phyloP scores from a whole-genome alignment of 1,140 invertebrate genomes.

The Drosophila rhopaloa region DNA sequence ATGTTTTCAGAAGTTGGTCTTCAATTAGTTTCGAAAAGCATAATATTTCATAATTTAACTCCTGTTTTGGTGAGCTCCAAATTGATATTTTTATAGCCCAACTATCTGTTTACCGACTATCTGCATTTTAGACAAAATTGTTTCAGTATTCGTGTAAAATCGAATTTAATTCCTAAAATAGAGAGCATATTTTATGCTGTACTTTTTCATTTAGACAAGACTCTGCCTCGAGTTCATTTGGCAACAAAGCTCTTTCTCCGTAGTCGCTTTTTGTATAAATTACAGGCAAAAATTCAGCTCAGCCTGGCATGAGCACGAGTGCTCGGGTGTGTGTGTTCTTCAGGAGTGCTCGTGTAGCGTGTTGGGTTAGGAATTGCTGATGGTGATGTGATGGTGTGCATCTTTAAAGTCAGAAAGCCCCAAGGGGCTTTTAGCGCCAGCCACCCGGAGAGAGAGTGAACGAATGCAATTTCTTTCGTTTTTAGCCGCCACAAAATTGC shows the following conservation, averaged over 20 bases:
- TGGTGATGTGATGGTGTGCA: constrained; percentile 33
- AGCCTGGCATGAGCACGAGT: constrained; percentile 8
- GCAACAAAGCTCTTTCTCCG: constrained; percentile 41
- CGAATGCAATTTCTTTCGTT: constrained; percentile 41
- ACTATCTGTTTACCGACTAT: too few species aligned
- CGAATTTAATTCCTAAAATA: too few species aligned
- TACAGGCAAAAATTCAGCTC: constrained; percentile 48
- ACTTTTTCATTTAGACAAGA: background rate
- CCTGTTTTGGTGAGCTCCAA: too few species aligned
- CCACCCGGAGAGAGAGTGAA: constrained; percentile 1
- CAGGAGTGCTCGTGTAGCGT: constrained; percentile 32
- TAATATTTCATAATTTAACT: too few species aligned
- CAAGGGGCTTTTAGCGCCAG: constrained; percentile 40
- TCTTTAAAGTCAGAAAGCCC: constrained; percentile 46
- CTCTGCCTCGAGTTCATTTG: constrained; percentile 47
- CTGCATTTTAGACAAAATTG: too few species aligned
- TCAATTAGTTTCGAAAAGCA: too few species aligned
- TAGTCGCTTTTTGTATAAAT: constrained; percentile 60
- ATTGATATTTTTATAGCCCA: too few species aligned
- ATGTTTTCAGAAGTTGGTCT: too few species aligned
- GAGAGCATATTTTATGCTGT: constrained; percentile 2
- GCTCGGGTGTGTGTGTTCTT: constrained; percentile 16
- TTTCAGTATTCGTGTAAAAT: too few species aligned
- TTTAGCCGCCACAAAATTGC: constrained; percentile 49
- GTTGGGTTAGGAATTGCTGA: constrained; percentile 24